Evolutionary conservation across 2,888 invertebrate genomes (phyloP).

Genomic region (Rotaria macrura): DNA sequence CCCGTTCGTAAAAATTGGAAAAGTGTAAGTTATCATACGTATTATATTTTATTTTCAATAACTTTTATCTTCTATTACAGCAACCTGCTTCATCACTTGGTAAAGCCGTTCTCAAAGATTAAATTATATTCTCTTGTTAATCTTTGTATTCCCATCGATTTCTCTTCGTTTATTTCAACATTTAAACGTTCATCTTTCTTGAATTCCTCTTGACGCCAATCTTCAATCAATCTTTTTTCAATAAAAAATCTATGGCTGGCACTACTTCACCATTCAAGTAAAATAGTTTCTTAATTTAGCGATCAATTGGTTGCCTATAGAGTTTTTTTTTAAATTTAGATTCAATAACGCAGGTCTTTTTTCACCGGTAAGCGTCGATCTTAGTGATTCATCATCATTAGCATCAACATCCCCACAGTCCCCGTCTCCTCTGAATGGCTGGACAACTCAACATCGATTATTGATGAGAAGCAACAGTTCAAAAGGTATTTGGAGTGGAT

Average conservation of each 20-base stretch:
- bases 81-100: not conserved
- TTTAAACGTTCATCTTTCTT: too few relatives aligned
- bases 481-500: not conserved
- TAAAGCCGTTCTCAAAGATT: not conserved
- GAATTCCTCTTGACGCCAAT: too few relatives aligned
- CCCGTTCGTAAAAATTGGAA: not conserved
- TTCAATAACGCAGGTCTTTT: not conserved
- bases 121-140: not conserved
- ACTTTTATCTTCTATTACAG: not conserved
- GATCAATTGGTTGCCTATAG: too few relatives aligned
- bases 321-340: not conserved
- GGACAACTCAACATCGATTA: not conserved
- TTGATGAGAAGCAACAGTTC: not conserved
- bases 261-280: too few relatives aligned
- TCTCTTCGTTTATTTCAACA: too few relatives aligned
- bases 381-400: not conserved
- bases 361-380: not conserved
- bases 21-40: not conserved
- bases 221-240: too few relatives aligned
- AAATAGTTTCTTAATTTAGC: too few relatives aligned
- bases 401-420: not conserved
- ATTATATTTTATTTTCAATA: not conserved
- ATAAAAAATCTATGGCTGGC: too few relatives aligned
- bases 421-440: not conserved
- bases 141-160: not conserved